phyloP scores from a whole-genome alignment of 2,888 invertebrate species.

The Rhagonycha fulva region DNA sequence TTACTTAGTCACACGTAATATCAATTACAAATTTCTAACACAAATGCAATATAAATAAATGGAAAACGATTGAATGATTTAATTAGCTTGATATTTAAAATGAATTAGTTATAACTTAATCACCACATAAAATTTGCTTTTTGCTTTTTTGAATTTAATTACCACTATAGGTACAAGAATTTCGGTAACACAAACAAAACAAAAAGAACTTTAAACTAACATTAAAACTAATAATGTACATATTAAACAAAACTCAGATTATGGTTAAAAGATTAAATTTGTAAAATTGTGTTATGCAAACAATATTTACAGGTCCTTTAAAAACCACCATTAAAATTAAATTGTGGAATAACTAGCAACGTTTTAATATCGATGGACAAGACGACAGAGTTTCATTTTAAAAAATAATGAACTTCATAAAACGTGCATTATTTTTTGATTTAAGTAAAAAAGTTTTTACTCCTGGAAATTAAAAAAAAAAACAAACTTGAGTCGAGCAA shows the following conservation, averaged over 20 bases:
- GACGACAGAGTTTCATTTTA: not conserved
- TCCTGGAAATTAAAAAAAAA: conserved; percentile 17
- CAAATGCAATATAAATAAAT: not conserved
- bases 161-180: not conserved
- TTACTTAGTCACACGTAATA: not conserved
- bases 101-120: not conserved
- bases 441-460: not conserved
- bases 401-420: not conserved
- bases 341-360: conserved; percentile 15
- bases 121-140: not conserved
- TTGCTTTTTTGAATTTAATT: not conserved
- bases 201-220: not conserved
- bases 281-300: not conserved
- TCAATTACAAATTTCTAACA: not conserved
- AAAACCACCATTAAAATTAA: conserved; percentile 1
- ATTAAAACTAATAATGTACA: not conserved
- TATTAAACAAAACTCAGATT: not conserved
- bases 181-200: not conserved
- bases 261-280: not conserved
- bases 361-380: not conserved
- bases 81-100: not conserved
- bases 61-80: not conserved
- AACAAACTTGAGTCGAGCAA: conserved; percentile 17
- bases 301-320: not conserved
- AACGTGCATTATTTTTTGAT: not conserved